Evolutionary conservation across 2,888 invertebrate species (phyloP).

Genomic region (Caenorhabditis angaria): DNA sequence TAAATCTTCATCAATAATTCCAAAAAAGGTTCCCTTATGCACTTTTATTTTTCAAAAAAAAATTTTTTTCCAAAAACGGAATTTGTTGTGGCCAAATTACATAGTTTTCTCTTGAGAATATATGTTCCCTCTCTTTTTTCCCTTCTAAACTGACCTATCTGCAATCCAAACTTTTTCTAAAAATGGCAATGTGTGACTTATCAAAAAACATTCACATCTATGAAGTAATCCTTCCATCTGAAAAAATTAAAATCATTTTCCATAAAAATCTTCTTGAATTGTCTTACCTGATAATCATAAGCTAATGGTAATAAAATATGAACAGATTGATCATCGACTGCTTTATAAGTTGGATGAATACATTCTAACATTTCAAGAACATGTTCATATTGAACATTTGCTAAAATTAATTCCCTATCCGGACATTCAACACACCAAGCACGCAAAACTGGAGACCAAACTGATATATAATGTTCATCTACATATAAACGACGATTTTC

Average conservation of each 20-base stretch:
- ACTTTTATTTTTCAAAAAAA: too few species aligned
- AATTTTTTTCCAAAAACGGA: too few species aligned
- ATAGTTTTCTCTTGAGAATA: too few species aligned
- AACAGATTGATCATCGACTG: constrained; percentile 70
- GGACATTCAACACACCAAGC: constrained; percentile 72
- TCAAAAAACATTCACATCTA: constrained; percentile 71
- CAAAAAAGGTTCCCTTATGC: too few species aligned
- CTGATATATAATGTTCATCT: constrained; percentile 70
- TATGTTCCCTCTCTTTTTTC: too few species aligned
- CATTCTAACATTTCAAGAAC: constrained; percentile 70
- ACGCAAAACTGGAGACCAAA: constrained; percentile 67
- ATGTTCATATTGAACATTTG: constrained; percentile 72
- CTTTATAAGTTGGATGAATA: constrained; percentile 72
- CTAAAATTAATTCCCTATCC: constrained; percentile 70
- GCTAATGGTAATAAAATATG: constrained; percentile 70
- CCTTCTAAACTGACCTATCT: constrained; percentile 58
- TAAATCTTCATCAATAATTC: too few species aligned
- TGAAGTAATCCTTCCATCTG: constrained; percentile 72
- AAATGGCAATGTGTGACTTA: constrained; percentile 68
- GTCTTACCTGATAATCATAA: constrained; percentile 70
- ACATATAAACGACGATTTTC: constrained; percentile 70
- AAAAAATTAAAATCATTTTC: constrained; percentile 16
- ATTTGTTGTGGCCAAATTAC: too few species aligned
- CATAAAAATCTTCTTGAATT: not conserved
- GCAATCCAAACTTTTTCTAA: constrained; percentile 72